phyloP scores from a whole-genome alignment of 2,888 invertebrate genomes.

The Leptarthrus brevirostris region DNA sequence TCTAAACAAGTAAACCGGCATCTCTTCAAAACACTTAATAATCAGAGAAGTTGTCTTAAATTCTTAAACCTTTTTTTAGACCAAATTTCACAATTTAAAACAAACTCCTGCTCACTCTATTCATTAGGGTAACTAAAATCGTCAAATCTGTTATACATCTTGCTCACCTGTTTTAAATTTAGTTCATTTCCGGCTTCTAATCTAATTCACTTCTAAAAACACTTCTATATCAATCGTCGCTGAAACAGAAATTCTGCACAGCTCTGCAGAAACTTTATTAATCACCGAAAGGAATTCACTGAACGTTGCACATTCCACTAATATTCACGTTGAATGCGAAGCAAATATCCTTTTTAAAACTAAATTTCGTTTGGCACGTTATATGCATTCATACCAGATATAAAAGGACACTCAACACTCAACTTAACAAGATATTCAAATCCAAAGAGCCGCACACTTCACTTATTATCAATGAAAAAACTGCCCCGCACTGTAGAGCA shows the following conservation, averaged over 20 bases:
- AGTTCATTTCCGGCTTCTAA: background rate
- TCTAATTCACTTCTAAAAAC: background rate
- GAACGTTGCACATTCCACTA: background rate
- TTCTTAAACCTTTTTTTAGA: too few relatives aligned
- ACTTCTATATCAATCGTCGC: background rate
- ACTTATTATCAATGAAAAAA: background rate
- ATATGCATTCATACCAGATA: background rate
- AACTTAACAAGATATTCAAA: background rate
- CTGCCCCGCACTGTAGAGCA: background rate
- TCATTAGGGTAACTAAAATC: too few relatives aligned
- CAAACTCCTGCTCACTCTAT: too few relatives aligned
- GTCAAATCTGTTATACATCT: too few relatives aligned
- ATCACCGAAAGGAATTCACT: background rate
- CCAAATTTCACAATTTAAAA: too few relatives aligned
- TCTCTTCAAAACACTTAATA: too few relatives aligned
- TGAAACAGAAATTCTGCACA: constrained; percentile 9
- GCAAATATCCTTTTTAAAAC: background rate
- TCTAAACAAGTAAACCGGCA: too few relatives aligned
- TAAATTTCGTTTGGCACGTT: background rate
- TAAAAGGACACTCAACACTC: background rate
- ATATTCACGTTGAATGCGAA: background rate
- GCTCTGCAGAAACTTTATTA: background rate
- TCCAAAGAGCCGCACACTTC: background rate
- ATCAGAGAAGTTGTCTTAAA: too few relatives aligned
- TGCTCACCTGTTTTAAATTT: constrained; percentile 10